These are phyloP conservation scores for Lamellibrachia luymesi DNA, from an alignment of 1,140 invertebrate species.

Conservation along the genomic window DNA sequence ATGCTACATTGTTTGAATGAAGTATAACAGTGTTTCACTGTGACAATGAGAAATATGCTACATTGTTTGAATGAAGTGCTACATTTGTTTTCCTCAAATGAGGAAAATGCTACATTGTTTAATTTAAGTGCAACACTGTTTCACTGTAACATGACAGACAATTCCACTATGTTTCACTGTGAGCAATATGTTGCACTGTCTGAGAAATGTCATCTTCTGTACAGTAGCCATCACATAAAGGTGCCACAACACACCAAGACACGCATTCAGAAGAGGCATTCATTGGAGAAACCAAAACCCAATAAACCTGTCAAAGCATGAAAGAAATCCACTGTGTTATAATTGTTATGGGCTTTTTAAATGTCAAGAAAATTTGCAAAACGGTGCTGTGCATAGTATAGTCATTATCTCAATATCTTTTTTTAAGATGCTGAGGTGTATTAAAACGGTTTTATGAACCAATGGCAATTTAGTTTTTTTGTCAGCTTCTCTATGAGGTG, in stretches of 20 bases:
- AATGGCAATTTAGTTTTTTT: not conserved
- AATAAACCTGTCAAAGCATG: not conserved
- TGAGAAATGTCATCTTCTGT: not conserved
- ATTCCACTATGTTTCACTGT: not conserved
- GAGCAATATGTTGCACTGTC: not conserved
- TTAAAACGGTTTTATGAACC: not conserved
- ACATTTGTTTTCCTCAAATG: not conserved
- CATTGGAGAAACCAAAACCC: not conserved
- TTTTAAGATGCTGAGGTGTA: conserved; percentile 5
- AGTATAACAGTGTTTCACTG: not conserved
- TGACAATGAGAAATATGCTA: not conserved
- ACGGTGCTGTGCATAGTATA: not conserved
- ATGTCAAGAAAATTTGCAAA: not conserved
- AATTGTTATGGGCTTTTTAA: not conserved
- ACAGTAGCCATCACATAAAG: not conserved
- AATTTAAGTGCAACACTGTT: not conserved
- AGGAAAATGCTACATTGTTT: not conserved
- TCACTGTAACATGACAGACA: not conserved
- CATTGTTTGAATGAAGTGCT: not conserved
- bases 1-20: not conserved
- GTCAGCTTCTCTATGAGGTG: conserved; percentile 25
- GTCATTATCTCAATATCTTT: not conserved
- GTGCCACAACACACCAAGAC: not conserved
- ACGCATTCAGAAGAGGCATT: not conserved
- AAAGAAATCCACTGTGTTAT: not conserved